Percentiles rank a stretch among this genome's conserved stretches.
Evolutionary conservation across 2,797 vertebrate species (phyloP).

Genomic region (Tinamus major): DNA sequence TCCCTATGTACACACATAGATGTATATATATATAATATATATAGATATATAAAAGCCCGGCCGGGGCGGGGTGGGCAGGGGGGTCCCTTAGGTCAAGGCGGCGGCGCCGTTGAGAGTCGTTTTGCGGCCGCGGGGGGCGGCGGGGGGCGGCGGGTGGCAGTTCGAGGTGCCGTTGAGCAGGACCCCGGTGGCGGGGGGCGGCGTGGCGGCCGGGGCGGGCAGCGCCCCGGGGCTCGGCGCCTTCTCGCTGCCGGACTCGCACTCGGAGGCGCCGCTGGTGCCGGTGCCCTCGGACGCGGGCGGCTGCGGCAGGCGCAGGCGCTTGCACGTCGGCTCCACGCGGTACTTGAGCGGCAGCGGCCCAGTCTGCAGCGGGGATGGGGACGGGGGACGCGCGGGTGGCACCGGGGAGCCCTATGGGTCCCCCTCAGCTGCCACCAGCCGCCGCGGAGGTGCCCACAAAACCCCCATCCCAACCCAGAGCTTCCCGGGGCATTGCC

Average conservation of each 20-base stretch:
- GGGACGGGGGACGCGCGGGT: too few relatives aligned
- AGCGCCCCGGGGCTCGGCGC: conserved; percentile 88
- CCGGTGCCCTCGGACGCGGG: conserved; percentile 85
- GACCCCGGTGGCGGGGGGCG: conserved; percentile 78
- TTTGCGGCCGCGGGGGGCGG: conserved; percentile 83
- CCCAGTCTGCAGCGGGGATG: conserved; percentile 88
- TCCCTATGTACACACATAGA: conserved; percentile 81
- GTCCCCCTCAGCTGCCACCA: too few relatives aligned
- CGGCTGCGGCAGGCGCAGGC: conserved; percentile 79
- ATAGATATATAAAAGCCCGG: conserved; percentile 68
- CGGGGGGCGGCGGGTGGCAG: conserved; percentile 76
- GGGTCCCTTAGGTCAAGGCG: conserved; percentile 73
- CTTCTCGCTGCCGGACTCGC: conserved; percentile 95
- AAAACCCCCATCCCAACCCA: too few relatives aligned
- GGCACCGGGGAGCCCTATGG: too few relatives aligned
- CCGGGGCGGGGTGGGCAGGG: not conserved
- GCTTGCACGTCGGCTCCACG: conserved; percentile 91
- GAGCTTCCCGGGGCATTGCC: too few relatives aligned
- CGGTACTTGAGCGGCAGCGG: conserved; percentile 95
- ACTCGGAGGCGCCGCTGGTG: conserved; percentile 90
- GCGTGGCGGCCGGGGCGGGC: conserved; percentile 54
- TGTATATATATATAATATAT: conserved; percentile 80
- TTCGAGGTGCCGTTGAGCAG: conserved; percentile 77
- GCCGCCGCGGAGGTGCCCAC: too few relatives aligned
- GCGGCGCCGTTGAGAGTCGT: conserved; percentile 89